Conservation (phyloP, 2,113 vertebrate species). For the Symphodus melops region DNA sequence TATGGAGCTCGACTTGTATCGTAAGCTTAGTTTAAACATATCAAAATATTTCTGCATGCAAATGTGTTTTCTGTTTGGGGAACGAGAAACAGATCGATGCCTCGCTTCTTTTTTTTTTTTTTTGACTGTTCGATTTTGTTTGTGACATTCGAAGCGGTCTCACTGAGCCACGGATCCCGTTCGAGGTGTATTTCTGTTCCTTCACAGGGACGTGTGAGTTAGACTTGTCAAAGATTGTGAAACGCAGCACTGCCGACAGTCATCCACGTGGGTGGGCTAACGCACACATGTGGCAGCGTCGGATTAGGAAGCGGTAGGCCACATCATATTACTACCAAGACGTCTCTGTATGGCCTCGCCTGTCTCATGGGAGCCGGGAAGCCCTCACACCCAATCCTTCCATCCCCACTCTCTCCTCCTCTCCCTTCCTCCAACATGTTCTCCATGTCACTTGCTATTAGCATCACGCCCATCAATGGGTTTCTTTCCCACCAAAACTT, state of each 20-base stretch:
- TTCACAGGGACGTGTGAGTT: conserved; percentile 25
- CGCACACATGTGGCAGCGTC: conserved; percentile 82
- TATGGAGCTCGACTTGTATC: conserved; percentile 13
- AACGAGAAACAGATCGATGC: neutral
- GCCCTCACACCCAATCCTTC: conserved; percentile 61
- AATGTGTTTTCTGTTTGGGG: neutral
- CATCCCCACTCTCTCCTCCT: conserved; percentile 11
- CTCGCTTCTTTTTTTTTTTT: too few relatives aligned
- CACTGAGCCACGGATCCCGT: neutral
- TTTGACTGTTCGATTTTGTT: too few relatives aligned
- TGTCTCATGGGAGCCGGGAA: conserved; percentile 75
- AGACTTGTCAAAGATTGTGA: conserved; percentile 38
- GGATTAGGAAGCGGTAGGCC: conserved; percentile 92
- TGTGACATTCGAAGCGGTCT: neutral
- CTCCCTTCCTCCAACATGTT: conserved; percentile 30
- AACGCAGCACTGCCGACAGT: conserved; percentile 27
- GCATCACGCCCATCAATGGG: conserved; percentile 43
- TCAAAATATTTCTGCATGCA: conserved; percentile 26
- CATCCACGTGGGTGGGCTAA: conserved; percentile 87
- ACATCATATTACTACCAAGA: conserved; percentile 87
- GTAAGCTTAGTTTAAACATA: conserved; percentile 34
- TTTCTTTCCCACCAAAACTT: conserved; percentile 54
- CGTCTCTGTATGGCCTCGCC: conserved; percentile 83
- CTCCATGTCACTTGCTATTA: conserved; percentile 57
- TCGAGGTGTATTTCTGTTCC: conserved; percentile 39